Evolutionary conservation across 2,888 invertebrate genomes (phyloP).

Genomic region (Branchipolynoe longqiensis): DNA sequence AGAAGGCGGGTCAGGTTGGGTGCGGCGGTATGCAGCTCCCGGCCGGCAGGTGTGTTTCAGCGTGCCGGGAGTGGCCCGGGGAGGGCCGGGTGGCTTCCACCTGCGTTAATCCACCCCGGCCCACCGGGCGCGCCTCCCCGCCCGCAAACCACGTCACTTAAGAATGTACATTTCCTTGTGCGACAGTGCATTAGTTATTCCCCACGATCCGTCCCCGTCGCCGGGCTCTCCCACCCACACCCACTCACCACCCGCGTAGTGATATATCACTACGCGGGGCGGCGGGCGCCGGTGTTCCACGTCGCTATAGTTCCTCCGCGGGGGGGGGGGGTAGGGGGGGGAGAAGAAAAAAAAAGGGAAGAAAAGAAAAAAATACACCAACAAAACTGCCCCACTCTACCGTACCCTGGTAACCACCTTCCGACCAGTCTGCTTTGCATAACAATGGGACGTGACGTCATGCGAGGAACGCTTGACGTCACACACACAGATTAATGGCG

Average conservation of each 20-base stretch:
- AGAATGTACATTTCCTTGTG: conserved; percentile 7
- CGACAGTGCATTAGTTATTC: conserved; percentile 8
- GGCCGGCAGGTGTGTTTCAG: no score
- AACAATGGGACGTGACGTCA: conserved; percentile 13
- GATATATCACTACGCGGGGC: background rate
- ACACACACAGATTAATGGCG: conserved; percentile 11
- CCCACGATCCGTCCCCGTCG: background rate
- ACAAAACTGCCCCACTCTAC: background rate
- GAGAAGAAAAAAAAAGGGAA: conserved; percentile 14
- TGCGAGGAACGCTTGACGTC: conserved; percentile 6
- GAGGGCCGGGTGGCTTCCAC: background rate
- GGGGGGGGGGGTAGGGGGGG: no score
- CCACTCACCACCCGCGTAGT: background rate
- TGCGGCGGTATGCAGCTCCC: no score
- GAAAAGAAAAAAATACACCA: background rate
- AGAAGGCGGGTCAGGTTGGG: background rate
- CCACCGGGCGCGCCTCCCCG: background rate
- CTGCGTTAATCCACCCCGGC: background rate
- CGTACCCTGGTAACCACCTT: background rate
- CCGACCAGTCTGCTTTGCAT: background rate
- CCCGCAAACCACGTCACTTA: background rate
- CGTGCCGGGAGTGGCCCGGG: background rate
- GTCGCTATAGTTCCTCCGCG: background rate
- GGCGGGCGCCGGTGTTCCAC: background rate
- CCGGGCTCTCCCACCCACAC: background rate